Evolutionary conservation across 2,888 invertebrate genomes (phyloP), one percentile per base, ranked within the genome.

Genomic region (Neocrepidodera transversa): DNA sequence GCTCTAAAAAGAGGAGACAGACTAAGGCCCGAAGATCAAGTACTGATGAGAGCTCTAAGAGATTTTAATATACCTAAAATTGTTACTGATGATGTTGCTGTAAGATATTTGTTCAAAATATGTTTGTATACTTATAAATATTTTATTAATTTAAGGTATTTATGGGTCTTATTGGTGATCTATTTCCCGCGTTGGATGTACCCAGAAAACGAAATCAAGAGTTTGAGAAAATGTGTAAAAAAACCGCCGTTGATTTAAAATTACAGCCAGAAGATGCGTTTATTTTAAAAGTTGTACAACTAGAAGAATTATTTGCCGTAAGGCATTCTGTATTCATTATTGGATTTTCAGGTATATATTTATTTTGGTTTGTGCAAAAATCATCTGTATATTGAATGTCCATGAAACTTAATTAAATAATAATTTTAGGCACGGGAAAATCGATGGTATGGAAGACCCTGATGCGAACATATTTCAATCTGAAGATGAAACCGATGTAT

Each of bases 1-100:
- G 88, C 95, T 28, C 81, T 96, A 51, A 95, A 95, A 85, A 82
- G 92, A 67, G 86, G 87, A 51, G 92, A 92, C 75, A 84, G 88
- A 50, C 80, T 81, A 20, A 83, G 91, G 28, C 90, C 95, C 0
- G 95, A 96, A 81, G 95, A 96, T 79, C 94, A 95, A 83, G 95
- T 95, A 30, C 79, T 96, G 47, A 96, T 96, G 95, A 84, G 96
- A 78, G 96, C 96, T 0, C 78, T 96, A 68, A 83, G 96, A 79
- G 96, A 96, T 82, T 96, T 96, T 78, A 96, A 96, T 77, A 90
- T 93, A 57, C 96, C 96, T 0, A 96, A 96, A 83, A 95, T 96
- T 68, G 88, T 96, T 6, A 93, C 95, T 0, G 95, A 96, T 71
- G 96, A 96, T 75, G 86, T 89, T 57, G 90, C 93, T 0, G 90